Percentiles rank a stretch among this genome's conserved stretches.
Evolutionary conservation across 2,888 invertebrate genomes (phyloP).

Genomic region (Pseudoips prasinana): DNA sequence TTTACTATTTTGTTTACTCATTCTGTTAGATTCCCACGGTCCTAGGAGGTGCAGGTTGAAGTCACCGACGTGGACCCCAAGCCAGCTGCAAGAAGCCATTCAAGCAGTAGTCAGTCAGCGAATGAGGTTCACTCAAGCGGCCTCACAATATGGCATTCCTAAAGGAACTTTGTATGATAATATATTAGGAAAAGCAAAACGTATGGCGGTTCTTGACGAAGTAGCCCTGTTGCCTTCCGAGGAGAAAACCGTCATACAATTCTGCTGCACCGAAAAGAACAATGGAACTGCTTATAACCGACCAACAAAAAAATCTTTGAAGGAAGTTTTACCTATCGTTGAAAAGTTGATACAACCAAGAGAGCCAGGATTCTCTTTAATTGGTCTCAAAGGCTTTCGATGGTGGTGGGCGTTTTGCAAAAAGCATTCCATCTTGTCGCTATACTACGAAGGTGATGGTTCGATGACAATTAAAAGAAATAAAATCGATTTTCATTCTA

Average conservation of each 20-base stretch:
- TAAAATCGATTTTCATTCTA: slow-evolving; percentile 42
- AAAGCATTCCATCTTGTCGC: slow-evolving; percentile 87
- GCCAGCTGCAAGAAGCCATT: slow-evolving; percentile 88
- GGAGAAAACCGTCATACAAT: slow-evolving; percentile 86
- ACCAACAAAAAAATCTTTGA: slow-evolving; percentile 86
- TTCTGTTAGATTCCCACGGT: slow-evolving; percentile 76
- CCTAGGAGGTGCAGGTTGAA: slow-evolving; percentile 85
- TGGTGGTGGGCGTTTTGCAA: slow-evolving; percentile 94
- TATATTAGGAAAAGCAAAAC: slow-evolving; percentile 88
- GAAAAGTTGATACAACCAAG: slow-evolving; percentile 81
- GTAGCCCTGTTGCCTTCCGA: slow-evolving; percentile 83
- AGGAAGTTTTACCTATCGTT: slow-evolving; percentile 84
- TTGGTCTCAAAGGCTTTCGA: slow-evolving; percentile 86
- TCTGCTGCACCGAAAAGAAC: slow-evolving; percentile 84
- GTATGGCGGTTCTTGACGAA: slow-evolving; percentile 88
- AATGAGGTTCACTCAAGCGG: slow-evolving; percentile 90
- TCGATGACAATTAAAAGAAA: slow-evolving; percentile 40
- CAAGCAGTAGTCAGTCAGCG: slow-evolving; percentile 88
- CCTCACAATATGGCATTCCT: slow-evolving; percentile 86
- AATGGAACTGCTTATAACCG: slow-evolving; percentile 87
- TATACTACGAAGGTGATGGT: slow-evolving; percentile 48
- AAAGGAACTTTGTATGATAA: slow-evolving; percentile 91
- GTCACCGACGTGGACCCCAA: slow-evolving; percentile 88
- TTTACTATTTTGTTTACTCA: slow-evolving; percentile 45
- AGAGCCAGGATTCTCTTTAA: slow-evolving; percentile 85